A percentile compares a stretch with the other conserved stretches of the same genome.
phyloP scores from a whole-genome alignment of 2,797 vertebrate genomes.

The Lophius americanus region DNA sequence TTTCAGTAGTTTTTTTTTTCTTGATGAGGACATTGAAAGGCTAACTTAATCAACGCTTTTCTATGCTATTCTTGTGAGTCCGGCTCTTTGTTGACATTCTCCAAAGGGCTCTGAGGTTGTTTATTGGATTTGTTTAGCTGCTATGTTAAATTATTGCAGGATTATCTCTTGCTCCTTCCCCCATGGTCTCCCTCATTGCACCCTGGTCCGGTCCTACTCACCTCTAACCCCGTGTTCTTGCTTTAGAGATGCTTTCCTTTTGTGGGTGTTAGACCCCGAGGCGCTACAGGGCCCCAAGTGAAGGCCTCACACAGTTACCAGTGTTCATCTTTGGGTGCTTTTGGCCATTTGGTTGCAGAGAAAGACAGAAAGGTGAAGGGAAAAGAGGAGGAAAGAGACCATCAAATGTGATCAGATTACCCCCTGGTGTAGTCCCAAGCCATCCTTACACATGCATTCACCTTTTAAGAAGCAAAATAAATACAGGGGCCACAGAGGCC shows the following conservation, averaged over 20 bases:
- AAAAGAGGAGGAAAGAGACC: conserved; percentile 57
- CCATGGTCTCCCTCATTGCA: conserved; percentile 42
- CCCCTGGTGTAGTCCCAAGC: conserved; percentile 66
- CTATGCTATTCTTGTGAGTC: conserved; percentile 27
- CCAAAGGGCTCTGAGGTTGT: conserved; percentile 42
- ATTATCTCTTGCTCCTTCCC: conserved; percentile 62
- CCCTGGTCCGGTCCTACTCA: conserved; percentile 54
- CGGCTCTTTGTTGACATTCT: conserved; percentile 39
- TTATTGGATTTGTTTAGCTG: conserved; percentile 55
- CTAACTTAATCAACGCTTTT: conserved; percentile 10
- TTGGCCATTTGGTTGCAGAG: conserved; percentile 53
- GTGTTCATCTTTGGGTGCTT: conserved; percentile 48
- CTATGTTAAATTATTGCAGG: conserved; percentile 65
- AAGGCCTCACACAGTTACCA: conserved; percentile 53
- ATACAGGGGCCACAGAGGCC: conserved; percentile 73
- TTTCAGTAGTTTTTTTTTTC: background rate
- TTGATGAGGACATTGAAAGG: background rate
- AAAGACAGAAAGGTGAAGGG: conserved; percentile 25
- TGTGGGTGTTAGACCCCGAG: conserved; percentile 48
- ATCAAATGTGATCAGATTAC: conserved; percentile 80
- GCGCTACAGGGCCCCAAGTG: conserved; percentile 39
- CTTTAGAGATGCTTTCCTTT: conserved; percentile 63
- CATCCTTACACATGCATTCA: conserved; percentile 74
- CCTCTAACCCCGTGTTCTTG: conserved; percentile 59
- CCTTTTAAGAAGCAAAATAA: conserved; percentile 86